Evolutionary conservation across 2,797 vertebrate genomes (phyloP), one percentile per base, ranked within the genome.

Genomic region (Caiman crocodilus): DNA sequence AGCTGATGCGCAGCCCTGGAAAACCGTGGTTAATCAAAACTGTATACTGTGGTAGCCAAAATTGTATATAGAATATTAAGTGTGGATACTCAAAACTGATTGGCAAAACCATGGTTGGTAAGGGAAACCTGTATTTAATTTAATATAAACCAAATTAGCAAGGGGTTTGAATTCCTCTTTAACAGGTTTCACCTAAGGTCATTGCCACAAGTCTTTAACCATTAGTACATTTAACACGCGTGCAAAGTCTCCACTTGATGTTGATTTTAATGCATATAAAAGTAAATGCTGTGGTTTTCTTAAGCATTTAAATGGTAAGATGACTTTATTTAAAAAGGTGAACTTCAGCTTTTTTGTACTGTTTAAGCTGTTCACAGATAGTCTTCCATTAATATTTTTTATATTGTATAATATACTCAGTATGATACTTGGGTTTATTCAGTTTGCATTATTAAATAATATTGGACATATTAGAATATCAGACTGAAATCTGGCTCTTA

Each of bases 241-340:
- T 26, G 20, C 35, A 1, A 1, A 81, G n/a, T 91, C 14, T 55
- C 82, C 65, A 56, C 55, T 71, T 18, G 5, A 28, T 65, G 63
- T 25, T 3, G 57, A 4, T 26, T 50, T 42, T 10, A 55, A 5
- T 75, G 63, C 26, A 73, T 59, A 82, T 1, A 56, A 83, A 90
- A 74, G 56, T 1, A 2, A 0, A 21, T 30, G 10, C 4, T 17
- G 12, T 59, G n/a, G 21, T 2, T 25, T 89, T 82, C 18, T 2
- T 0, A 73, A 76, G 2, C 30, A 59, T 59, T 32, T 82, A 84
- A 3, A 3, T 79, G 75, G 4, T 73, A 42, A 67, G 56, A 87
- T 35, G 23, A 60, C 87, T 63, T 87, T 82, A 13, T 59, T 75
- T 60, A 28, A 14, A n/a, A 77, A 87, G 17, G 11, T 79, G 15